phyloP scores from a whole-genome alignment of 2,888 invertebrate species.

The Timema podura region DNA sequence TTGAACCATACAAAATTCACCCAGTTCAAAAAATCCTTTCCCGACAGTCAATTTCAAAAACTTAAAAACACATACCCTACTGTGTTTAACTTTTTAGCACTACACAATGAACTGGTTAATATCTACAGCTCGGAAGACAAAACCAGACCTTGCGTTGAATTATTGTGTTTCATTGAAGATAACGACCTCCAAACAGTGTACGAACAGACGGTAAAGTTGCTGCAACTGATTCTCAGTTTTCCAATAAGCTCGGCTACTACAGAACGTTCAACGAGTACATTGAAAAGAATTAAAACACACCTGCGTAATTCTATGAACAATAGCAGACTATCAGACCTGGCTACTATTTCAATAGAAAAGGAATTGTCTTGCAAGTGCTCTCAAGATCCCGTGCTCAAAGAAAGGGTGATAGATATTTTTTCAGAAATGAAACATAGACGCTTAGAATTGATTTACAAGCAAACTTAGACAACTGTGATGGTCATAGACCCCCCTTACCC shows the following conservation, averaged over 20 bases:
- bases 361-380: background rate
- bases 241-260: background rate
- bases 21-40: background rate
- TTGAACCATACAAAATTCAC: background rate
- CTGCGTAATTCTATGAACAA: background rate
- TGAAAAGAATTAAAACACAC: slow-evolving; percentile 1
- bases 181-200: too few relatives aligned
- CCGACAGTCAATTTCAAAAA: background rate
- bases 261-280: background rate
- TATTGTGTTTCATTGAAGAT: too few relatives aligned
- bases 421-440: background rate
- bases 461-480: background rate
- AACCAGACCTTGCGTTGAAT: background rate
- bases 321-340: background rate
- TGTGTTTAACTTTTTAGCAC: background rate
- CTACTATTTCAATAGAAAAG: background rate
- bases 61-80: background rate
- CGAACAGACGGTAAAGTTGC: background rate
- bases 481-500: too few relatives aligned
- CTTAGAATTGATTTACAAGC: background rate
- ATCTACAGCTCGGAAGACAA: background rate
- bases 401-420: background rate
- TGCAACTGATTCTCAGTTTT: background rate
- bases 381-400: background rate
- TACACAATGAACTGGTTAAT: too few relatives aligned